Conservation (phyloP, 2,797 vertebrate species). For the Notolepis coatsorum region DNA sequence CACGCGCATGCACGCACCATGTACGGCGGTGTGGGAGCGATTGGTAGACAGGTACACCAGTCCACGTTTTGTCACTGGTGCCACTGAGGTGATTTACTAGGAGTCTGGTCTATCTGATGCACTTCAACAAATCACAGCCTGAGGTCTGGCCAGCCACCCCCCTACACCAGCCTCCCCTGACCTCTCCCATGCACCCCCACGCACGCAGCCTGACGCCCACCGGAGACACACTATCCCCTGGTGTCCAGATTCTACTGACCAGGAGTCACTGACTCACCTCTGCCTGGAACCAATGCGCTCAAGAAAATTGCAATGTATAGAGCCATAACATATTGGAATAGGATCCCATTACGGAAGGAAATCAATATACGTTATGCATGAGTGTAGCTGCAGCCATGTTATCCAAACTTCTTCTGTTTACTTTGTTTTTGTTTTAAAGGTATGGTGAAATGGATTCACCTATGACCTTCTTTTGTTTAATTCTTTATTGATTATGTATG, state of each 20-base stretch:
- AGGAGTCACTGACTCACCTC: conserved; percentile 13
- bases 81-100: conserved; percentile 76
- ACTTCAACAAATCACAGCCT: conserved; percentile 75
- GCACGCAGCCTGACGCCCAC: conserved; percentile 36
- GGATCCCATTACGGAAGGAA: too few species aligned
- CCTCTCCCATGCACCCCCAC: conserved; percentile 59
- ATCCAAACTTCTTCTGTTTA: too few species aligned
- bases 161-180: conserved; percentile 58
- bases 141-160: conserved; percentile 59
- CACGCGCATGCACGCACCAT: background rate
- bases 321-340: too few species aligned
- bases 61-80: conserved; percentile 75
- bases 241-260: conserved; percentile 25
- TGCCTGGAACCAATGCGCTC: too few species aligned
- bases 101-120: conserved; percentile 73
- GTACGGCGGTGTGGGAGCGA: background rate
- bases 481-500: too few species aligned
- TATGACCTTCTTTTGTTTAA: too few species aligned
- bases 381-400: too few species aligned
- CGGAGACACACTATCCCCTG: conserved; percentile 19
- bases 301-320: too few species aligned
- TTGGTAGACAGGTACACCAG: conserved; percentile 37
- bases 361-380: too few species aligned
- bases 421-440: too few species aligned
- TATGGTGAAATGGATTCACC: too few species aligned